Base-by-base conservation (phyloP, 2,113 vertebrate genomes). In the Centropristis striata region DNA sequence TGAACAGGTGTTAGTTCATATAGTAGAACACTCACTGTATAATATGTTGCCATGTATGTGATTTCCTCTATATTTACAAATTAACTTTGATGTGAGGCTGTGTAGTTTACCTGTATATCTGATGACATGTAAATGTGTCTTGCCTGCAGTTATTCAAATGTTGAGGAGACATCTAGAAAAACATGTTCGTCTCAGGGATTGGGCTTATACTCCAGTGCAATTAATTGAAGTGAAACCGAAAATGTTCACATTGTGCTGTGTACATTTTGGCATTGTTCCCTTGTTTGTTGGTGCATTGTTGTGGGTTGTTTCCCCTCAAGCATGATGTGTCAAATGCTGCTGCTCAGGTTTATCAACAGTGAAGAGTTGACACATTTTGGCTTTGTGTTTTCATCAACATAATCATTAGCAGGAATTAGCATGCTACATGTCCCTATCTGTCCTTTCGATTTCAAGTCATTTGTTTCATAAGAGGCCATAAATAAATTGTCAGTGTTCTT, bases 11-110 rank as follows among this genome's bases (percentile, higher is more conserved):
- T 3, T 18, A 9, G 14, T 10, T 50, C 39, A 4, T 14, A n/a
- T 5, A 4, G 8, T 51, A n/a, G 42, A 16, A 51, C 16, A 53
- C 46, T 37, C 14, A 37, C 20, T 2, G 23, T 21, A 27, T 54
- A 55, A 71, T 12, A 42, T 11, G 60, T 57, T 51, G 46, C 78
- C 25, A 36, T 46, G 16, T 44, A 27, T 59, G 25, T 20, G 27
- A 32, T 4, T 14, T 36, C 16, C 15, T 64, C 23, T 27, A 15
- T 63, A 4, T 15, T 39, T n/a, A 18, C 18, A 13, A 15, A 37
- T 63, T 9, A 5, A 12, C 41, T 46, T 42, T 27, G 9, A 20
- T 15, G 8, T 13, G 8, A 42, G 15, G 20, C 15, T 12, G 41
- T 20, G 23, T 10, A 28, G 27, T 50, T 28, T 13, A 18, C 8